Base-by-base conservation (phyloP, 2,888 invertebrate genomes). In the Heliconius charithonia region DNA sequence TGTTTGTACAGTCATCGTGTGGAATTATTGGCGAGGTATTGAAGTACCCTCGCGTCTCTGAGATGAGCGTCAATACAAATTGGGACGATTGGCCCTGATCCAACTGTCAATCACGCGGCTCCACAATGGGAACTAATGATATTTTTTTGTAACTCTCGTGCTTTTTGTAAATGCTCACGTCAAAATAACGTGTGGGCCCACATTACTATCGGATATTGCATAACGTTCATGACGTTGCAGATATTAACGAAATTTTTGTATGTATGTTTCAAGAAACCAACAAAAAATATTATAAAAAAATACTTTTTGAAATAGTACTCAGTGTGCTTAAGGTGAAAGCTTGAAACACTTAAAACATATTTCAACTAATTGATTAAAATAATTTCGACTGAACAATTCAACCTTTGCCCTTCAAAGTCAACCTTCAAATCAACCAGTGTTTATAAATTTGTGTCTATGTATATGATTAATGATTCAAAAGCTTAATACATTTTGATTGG, bases 41-140 rank as follows among this genome's bases (percentile, higher is more conserved):
- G 84, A 79, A 91, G 88, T 87, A 88, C 86, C 86, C 87, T 84
- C 85, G 81, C 83, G 80, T 84, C 82, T 84, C 80, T 63, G 79
- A 85, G 87, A 85, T 86, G 85, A 87, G 85, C 86, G 86, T 88
- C 87, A 84, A 84, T 87, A 92, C 90, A 91, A 91, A 92, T 92
- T 93, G 89, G 88, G 87, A 86, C 88, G 89, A 88, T 89, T 89
- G 89, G 85, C 85, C 86, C 87, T 86, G 85, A 86, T 87, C 88
- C 84, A 84, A 77, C 86, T 86, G 88, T 88, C 89, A 87, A 86
- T 87, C 87, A 87, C 75, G 80, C 81, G 77, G 79, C 76, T 79
- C 75, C 80, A 86, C 85, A 89, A 89, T 88, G 83, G 87, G 84
- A 85, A 87, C 87, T 89, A 89, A 89, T 88, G 87, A 87, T 87